Base-by-base conservation (phyloP, 2,888 invertebrate genomes). In the Colletes collaris region DNA sequence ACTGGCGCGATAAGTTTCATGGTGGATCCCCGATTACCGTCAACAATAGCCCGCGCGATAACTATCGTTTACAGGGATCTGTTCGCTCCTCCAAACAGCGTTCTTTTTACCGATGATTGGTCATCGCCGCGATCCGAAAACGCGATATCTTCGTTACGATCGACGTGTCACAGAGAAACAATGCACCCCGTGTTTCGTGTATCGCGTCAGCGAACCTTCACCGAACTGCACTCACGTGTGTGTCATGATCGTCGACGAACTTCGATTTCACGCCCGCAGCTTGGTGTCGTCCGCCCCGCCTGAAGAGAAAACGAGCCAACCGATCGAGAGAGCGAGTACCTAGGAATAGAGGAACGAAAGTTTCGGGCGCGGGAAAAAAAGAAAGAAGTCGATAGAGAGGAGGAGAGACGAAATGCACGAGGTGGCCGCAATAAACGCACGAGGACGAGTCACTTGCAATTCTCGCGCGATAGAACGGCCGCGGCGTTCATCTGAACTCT, bases 191-290 rank as follows among this genome's bases (percentile, higher is more conserved):
- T 27, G 27, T 27, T 27, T 27, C 27, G 27, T 27, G 27, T 27
- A 27, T 27, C 27, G 27, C 16, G 16, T 16, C 27, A 27, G 49
- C 46, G 53, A 11, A 16, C 11, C 11, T 66, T 5, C 35, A 52
- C 35, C 53, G 40, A 66, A 71, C 52, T 76, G 19, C 75, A 80
- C 81, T 81, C 81, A 81, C 81, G 73, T 81, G 76, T 81, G 72
- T 62, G 67, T 81, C 76, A 76, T 72, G 66, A 59, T 81, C 52
- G 68, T 60, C 50, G 62, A 60, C 44, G 59, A 74, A 66, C 66
- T 56, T 63, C 59, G 27, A 35, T 11, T 19, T 58, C 55, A 52
- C 55, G 55, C 62, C 66, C 59, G 52, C 56, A 58, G 60, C 69
- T 19, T 49, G 50, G 52, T 52, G 49, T 55, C 55, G 64, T 78